Base-by-base conservation (phyloP, 2,113 vertebrate genomes). In the Chaetodon trifascialis region DNA sequence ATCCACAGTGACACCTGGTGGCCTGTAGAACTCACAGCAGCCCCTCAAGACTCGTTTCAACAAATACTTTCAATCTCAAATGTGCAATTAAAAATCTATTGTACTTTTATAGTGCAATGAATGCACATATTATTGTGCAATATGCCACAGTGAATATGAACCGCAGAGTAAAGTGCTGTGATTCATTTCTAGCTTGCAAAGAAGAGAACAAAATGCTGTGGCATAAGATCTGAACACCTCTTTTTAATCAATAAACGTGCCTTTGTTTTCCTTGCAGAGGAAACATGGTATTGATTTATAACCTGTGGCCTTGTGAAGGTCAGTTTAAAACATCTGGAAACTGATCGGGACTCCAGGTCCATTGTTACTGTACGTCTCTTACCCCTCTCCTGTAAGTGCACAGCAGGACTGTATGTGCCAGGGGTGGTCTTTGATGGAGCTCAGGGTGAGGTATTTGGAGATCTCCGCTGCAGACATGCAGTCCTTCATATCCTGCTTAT, bases 361-460 rank as follows among this genome's bases (percentile, higher is more conserved):
- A 4, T 19, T 21, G 21, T 54, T 8, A 55, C 14, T 59, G 23
- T 5, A 30, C 14, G 1, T 66, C 3, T 17, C 97, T 96, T 92
- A 99, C 98, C 98, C 98, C 80, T 99, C 97, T 76, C 98, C 98
- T 71, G 98, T 99, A 11, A 99, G 97, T 75, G 97, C 98, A 82
- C 98, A 99, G 94, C 98, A 99, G 4, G 98, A 98, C 93, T 99
- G 98, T 75, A 99, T 99, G 94, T 99, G 97, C 98, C 98, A 99
- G 82, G 97, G 98, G 91, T 99, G 98, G 94, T 99, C 98, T 94
- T 99, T 99, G 86, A 99, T 96, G 36, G 97, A 98, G 77, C 98
- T 99, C 67, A 99, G 95, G 82, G 97, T 98, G 92, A 99, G 95
- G 93, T 97, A 98, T 94, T 98, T 98, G 64, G 98, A 99, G 91